Conservation (phyloP, 37 sponge, comb jelly and placozoan species). For the Haliclona indistincta region DNA sequence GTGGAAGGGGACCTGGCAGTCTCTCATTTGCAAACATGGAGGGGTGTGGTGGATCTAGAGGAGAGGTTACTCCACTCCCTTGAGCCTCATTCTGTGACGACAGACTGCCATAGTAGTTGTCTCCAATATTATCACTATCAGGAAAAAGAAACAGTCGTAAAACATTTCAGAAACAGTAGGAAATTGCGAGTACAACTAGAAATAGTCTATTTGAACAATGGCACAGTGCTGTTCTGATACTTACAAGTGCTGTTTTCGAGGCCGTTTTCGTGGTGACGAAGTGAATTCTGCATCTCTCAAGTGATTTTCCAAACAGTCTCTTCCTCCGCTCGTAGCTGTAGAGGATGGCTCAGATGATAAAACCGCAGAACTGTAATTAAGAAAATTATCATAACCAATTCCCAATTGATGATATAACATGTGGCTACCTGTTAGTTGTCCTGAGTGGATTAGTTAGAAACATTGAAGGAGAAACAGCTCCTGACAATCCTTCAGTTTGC, state of each 20-base stretch:
- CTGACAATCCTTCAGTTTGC: no score
- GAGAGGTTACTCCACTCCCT: neutral
- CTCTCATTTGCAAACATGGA: constrained; percentile 6
- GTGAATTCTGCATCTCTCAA: constrained; percentile 12
- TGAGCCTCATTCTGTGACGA: neutral
- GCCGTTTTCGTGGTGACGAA: constrained; percentile 61
- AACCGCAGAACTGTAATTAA: neutral
- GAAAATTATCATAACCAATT: neutral
- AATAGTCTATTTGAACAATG: neutral
- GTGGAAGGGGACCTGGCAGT: neutral
- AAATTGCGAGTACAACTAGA: neutral
- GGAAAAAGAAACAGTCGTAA: neutral
- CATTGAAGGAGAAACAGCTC: no score
- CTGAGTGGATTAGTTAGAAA: no score
- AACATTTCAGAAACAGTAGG: neutral
- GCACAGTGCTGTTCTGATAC: neutral
- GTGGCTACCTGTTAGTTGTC: no score
- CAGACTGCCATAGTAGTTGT: neutral
- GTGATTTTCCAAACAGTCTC: neutral
- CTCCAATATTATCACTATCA: no score
- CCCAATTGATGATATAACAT: neutral
- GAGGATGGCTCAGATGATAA: neutral
- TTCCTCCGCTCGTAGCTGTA: neutral
- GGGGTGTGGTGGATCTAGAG: neutral
- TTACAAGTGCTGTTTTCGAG: constrained; percentile 71